Evolutionary conservation across 2,797 vertebrate genomes (phyloP).

Genomic region (Alectoris magna): DNA sequence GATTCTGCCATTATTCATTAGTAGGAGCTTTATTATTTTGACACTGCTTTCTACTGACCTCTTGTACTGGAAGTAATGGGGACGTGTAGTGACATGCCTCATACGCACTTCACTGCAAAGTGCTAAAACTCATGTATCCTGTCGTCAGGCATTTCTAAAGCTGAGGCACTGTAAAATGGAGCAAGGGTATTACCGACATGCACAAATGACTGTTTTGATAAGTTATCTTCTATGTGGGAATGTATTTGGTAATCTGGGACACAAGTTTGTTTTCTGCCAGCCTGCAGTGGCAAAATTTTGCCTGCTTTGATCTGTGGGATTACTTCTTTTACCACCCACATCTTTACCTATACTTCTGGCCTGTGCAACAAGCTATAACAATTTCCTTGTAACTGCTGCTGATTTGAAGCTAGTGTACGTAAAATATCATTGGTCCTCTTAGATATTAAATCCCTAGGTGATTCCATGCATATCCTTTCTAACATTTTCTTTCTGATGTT

Average conservation of each 20-base stretch:
- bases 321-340: neutral
- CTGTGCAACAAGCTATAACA: neutral
- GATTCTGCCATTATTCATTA: neutral
- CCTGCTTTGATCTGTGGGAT: neutral
- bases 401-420: neutral
- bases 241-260: neutral
- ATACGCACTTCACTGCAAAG: accelerated
- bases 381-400: neutral
- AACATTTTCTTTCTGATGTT: neutral
- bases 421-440: neutral
- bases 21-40: slow-evolving; percentile 36
- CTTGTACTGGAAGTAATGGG: slow-evolving; percentile 2
- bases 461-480: neutral
- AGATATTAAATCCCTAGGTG: neutral
- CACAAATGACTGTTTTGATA: neutral
- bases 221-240: neutral
- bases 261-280: neutral
- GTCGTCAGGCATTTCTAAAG: neutral
- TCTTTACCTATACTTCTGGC: neutral
- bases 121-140: neutral
- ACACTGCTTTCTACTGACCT: neutral
- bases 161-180: neutral
- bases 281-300: neutral
- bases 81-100: neutral
- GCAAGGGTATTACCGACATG: neutral